phyloP scores from a whole-genome alignment of 2,797 vertebrate species.

The Mustela erminea region DNA sequence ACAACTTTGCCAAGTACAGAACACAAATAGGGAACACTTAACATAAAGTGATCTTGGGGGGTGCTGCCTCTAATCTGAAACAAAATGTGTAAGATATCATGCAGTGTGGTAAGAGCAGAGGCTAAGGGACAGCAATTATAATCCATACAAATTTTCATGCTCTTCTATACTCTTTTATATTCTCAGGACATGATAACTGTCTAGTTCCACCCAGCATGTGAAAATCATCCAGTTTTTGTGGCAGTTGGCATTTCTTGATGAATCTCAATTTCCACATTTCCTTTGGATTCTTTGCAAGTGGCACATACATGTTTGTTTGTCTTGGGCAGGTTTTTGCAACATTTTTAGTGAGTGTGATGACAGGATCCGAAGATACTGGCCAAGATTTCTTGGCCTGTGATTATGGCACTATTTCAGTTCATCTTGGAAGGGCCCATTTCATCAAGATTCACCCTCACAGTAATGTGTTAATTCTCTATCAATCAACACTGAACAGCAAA shows the following conservation, averaged over 20 bases:
- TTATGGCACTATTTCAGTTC: neutral
- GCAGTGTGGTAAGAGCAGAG: neutral
- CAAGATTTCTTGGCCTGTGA: conserved; percentile 31
- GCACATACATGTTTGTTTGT: neutral
- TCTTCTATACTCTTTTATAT: neutral
- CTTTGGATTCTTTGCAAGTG: conserved; percentile 17
- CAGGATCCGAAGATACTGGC: neutral
- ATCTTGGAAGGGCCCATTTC: neutral
- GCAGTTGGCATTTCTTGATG: neutral
- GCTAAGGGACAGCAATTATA: neutral
- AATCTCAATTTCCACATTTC: conserved; percentile 12
- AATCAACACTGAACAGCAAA: neutral
- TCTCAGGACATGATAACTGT: neutral
- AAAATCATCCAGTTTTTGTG: neutral
- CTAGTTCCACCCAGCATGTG: neutral
- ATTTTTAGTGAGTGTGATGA: neutral
- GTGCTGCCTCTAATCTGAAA: neutral
- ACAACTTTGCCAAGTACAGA: neutral
- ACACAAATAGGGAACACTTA: neutral
- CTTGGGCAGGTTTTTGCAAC: conserved; percentile 4
- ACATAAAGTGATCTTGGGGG: neutral
- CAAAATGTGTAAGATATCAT: neutral
- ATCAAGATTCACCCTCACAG: neutral
- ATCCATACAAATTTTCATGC: neutral
- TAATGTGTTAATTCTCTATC: neutral